Base-by-base conservation (phyloP, 2,113 vertebrate species). In the Gorsachius goisagi region DNA sequence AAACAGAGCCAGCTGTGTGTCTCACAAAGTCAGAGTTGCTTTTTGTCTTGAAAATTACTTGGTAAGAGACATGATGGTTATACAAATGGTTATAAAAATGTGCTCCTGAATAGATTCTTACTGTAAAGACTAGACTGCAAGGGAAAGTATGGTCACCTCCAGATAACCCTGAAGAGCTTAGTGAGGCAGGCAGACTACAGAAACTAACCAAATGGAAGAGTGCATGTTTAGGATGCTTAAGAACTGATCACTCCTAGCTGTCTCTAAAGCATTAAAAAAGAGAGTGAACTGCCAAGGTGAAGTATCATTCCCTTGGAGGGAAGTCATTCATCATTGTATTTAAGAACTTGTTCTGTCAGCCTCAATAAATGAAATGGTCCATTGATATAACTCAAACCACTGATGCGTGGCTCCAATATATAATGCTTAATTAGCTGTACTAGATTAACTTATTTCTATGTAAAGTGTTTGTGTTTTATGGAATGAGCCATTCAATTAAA, bases 311-410 rank as follows among this genome's bases (percentile, higher is more conserved):
- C 84, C 39, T 69, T 85, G 41, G 84, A 98, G 93, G 84, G 82
- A 97, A 97, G 78, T 91, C 9, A 97, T 98, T 98, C 97, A 97
- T 98, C 97, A 98, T 63, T 93, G 72, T 94, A 95, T 93, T 96
- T 97, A 97, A 97, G 82, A 98, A 96, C 95, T 97, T 97, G 73
- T 64, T 95, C 85, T 97, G 97, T 98, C 98, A 98, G 79, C 62
- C 75, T 96, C 77, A 2, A 97, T 97, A 98, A 97, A 97, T 95
- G 91, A 97, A 98, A 96, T 35, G 81, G 92, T 94, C 81, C 93
- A 85, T 93, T 97, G 96, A 95, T 97, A 92, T 39, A 95, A 93
- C 74, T 97, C 95, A 91, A 96, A 81, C 93, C 96, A 88, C 55
- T 93, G 97, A 97, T 95, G 96, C 85, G 5, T 92, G 88, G 64